Evolutionary conservation across 2,113 vertebrate genomes (phyloP), one percentile per base, ranked within the genome.

Genomic region (Istiophorus platypterus): DNA sequence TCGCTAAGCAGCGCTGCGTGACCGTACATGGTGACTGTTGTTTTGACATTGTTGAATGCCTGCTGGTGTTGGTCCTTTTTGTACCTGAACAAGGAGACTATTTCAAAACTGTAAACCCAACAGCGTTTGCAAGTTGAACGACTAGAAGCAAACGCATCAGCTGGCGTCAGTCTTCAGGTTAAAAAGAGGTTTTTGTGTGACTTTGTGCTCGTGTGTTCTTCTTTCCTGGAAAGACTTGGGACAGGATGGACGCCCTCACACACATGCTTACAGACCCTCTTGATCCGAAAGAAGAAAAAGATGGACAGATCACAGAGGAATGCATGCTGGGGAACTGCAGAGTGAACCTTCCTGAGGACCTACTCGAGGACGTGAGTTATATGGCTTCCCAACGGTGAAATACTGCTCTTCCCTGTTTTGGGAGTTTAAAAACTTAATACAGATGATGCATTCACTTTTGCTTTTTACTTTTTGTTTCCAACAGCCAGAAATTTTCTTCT

Each of bases 401-500:
- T 47, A 34, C 15, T 34, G 1, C 17, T 67, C 9, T 45, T 58
- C 26, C 1, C 1, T 34, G 31, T 34, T 34, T 34, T 34, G 3
- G 6, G 31, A n/a, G 17, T 2, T 37, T 0, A 12, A 5, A 37
- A 5, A 20, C 27, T 24, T 9, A 56, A 6, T 13, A 5, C 26
- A 56, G 18, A 17, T 49, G 2, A 34, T 52, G 11, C 24, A 24
- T 27, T 51, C 0, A 54, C 6, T 10, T 15, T 68, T 56, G 1
- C 4, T 49, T 17, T 77, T 69, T 31, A 2, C 9, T 13, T 6
- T 6, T 74, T 87, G 17, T 87, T 90, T 6, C 27, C 37, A 80
- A 65, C 85, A 99, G 98, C 97, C 97, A 0, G 98, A 99, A 27
- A 96, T 99, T 72, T 99, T 99, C 93, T 99, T 99, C 69, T 96